Base-by-base conservation (phyloP, 2,113 vertebrate genomes). In the Hiodon tergisus region DNA sequence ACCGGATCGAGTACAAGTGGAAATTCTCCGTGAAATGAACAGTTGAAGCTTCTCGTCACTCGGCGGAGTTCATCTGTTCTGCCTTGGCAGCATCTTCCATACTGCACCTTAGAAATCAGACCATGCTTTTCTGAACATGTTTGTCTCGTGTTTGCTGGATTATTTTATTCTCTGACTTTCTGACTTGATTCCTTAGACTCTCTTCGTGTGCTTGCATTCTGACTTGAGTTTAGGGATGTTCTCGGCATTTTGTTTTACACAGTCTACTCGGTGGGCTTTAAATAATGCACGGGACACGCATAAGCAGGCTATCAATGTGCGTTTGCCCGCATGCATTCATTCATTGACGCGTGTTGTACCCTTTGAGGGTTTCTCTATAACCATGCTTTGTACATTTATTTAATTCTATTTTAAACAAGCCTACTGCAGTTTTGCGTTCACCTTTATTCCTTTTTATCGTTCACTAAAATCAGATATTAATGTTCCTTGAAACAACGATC, bases 271-370 rank as follows among this genome's bases (percentile, higher is more conserved):
- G 31, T 50, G 76, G 53, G 69, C 65, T 71, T 62, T 70, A 69
- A 80, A 72, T 81, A 78, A 77, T 78, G 76, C 72, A 77, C 53
- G 53, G 52, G 10, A 71, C 69, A 78, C 9, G 31, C 53, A 54
- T 53, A 78, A 69, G 53, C 47, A 31, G 48, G 63, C 31, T 60
- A 72, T 77, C 70, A 67, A 70, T 76, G 60, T 61, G 61, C 17
- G 60, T 55, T 52, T 63, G 17, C 50, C 16, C 14, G 59, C 60
- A 8, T 50, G 73, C 53, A 58, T 75, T 67, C 46, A 67, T 75
- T 58, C 14, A 75, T 59, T 75, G 53, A 67, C 31, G 58, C 8
- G 4, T n/a, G 6, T 67, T 17, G 17, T 68, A 14, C 4, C 46
- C 14, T 31, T 58, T 58, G 6, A 67, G 65, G 14, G 14, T 4